These are phyloP conservation scores for Ornithoptera alexandrae DNA, from an alignment of 2,888 invertebrate species.

Conservation along the genomic window DNA sequence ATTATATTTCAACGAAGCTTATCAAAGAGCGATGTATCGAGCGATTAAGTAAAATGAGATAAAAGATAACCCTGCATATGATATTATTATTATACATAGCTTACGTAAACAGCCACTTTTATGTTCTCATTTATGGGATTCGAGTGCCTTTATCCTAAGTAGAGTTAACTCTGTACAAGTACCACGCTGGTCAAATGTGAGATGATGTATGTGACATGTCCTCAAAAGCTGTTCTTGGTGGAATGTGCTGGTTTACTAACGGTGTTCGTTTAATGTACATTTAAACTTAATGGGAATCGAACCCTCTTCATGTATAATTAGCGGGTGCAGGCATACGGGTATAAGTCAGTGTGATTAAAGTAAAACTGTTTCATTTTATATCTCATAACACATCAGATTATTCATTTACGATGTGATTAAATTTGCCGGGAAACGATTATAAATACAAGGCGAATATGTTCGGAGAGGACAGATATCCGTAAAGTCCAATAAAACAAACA, in stretches of 20 bases:
- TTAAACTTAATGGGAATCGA: too few relatives aligned
- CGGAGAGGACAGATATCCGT: conserved; percentile 16
- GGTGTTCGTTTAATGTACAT: too few relatives aligned
- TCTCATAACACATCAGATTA: neutral
- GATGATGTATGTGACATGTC: too few relatives aligned
- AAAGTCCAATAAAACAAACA: conserved; percentile 40
- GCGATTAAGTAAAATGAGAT: neutral
- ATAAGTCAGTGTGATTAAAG: neutral
- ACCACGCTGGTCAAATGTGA: too few relatives aligned
- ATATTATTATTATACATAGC: neutral
- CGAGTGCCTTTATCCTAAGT: too few relatives aligned
- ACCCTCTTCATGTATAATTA: neutral
- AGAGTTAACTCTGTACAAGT: too few relatives aligned
- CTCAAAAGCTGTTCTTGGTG: too few relatives aligned
- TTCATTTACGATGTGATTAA: neutral
- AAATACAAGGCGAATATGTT: conserved; percentile 1
- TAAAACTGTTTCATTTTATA: neutral
- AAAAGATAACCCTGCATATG: neutral
- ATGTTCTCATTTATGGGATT: too few relatives aligned
- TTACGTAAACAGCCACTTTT: too few relatives aligned
- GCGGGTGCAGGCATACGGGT: neutral
- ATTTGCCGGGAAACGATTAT: neutral
- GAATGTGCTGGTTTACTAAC: too few relatives aligned
- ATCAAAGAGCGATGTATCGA: neutral
- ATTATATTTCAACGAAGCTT: neutral